phyloP scores from a whole-genome alignment of 1,140 invertebrate genomes.

The Hyphantria cunea region DNA sequence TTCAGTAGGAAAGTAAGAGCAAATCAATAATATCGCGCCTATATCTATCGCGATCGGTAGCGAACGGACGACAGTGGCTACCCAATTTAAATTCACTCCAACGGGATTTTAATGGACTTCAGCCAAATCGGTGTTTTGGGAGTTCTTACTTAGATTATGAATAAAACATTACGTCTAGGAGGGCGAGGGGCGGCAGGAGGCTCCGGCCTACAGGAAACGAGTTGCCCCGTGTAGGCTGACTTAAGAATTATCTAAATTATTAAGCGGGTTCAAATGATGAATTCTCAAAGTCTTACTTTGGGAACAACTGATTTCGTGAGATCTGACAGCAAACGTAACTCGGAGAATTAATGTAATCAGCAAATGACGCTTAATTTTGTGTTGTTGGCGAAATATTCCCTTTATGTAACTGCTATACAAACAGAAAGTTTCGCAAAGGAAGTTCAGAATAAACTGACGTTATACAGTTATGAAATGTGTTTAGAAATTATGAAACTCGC shows the following conservation, averaged over 20 bases:
- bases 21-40: conserved; percentile 10
- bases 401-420: conserved; percentile 1
- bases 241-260: conserved; percentile 47
- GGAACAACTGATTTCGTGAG: conserved; percentile 1
- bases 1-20: conserved; percentile 5
- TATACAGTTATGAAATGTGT: not conserved
- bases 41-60: conserved; percentile 2
- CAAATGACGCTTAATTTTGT: conserved; percentile 21
- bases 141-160: conserved; percentile 59
- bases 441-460: conserved; percentile 4
- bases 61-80: conserved; percentile 26
- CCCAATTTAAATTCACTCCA: conserved; percentile 57
- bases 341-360: conserved; percentile 16
- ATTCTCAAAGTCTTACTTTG: conserved; percentile 25
- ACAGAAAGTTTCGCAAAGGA: conserved; percentile 9
- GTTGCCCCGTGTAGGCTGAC: conserved; percentile 31
- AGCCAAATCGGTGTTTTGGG: conserved; percentile 62
- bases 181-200: conserved; percentile 19
- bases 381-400: not conserved
- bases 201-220: conserved; percentile 10
- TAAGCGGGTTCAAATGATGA: conserved; percentile 31
- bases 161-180: conserved; percentile 58
- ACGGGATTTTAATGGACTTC: conserved; percentile 62
- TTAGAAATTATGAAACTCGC: not conserved
- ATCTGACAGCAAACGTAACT: conserved; percentile 5